Base-by-base conservation (phyloP, 2,888 invertebrate genomes). In the Parthenolecanium corni region DNA sequence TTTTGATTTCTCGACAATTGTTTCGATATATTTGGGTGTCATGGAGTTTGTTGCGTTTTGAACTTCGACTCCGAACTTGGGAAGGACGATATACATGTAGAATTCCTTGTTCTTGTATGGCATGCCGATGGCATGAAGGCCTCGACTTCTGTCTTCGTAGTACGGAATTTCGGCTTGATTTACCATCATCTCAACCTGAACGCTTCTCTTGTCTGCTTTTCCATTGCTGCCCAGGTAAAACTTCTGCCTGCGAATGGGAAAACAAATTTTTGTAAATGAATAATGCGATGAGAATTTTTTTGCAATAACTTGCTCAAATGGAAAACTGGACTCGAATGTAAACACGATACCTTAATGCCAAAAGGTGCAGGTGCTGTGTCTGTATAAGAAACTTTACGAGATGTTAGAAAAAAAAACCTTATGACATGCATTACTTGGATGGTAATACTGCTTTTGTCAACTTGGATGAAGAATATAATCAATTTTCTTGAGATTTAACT, bases 171-270 rank as follows among this genome's bases (percentile, higher is more conserved):
- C 70, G 0, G 82, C 81, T 0, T 77, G 78, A 57, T 81, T 83
- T 49, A 79, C 76, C 88, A 87, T 87, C 75, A 85, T 78, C 63
- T 82, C 80, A 0, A 80, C 78, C 63, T 70, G 65, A 1, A 77
- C 66, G 0, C 69, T 64, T 52, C 73, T 70, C 2, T 68, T 68
- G 1, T 74, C 70, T 49, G 71, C 75, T 57, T 73, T 72, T 9
- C 80, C 79, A 65, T 79, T 74, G 0, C 76, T 72, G 14, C 52
- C 57, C n/a, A 31, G n/a, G 51, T 52, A 66, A 58, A 67, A 67
- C 21, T 65, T 64, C 64, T 64, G 65, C 65, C 67, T 67, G 54
- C 49, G 49, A 3, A 23, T 44, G 46, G n/a, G 20, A 44, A 44
- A 44, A 49, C 25, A 44, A 44, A 44, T 3, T 18, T 18, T 44